These are phyloP conservation scores for Epinotia demarniana DNA, from an alignment of 2,888 invertebrate genomes.

Conservation along the genomic window DNA sequence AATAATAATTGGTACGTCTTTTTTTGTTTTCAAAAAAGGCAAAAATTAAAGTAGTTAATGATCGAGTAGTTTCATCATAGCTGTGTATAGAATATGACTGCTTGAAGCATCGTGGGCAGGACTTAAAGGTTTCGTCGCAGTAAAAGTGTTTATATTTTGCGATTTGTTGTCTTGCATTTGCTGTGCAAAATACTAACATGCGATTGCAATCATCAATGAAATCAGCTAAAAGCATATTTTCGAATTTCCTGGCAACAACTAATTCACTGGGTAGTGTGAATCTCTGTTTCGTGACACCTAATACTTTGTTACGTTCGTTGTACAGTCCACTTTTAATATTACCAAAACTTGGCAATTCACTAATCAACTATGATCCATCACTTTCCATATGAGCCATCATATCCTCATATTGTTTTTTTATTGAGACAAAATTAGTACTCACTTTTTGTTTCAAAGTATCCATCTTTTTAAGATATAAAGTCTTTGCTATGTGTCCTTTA, in stretches of 20 bases:
- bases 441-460: too few relatives aligned
- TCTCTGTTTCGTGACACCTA: background rate
- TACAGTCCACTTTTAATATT: too few relatives aligned
- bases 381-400: too few relatives aligned
- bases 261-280: background rate
- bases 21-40: background rate
- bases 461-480: too few relatives aligned
- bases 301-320: too few relatives aligned
- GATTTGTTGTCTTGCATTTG: background rate
- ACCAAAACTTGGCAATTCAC: too few relatives aligned
- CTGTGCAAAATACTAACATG: background rate
- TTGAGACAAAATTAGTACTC: too few relatives aligned
- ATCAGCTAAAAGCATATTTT: background rate
- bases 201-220: background rate
- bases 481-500: too few relatives aligned
- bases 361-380: too few relatives aligned
- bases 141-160: background rate
- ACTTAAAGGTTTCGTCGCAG: constrained; percentile 2
- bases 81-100: constrained; percentile 1
- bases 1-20: too few relatives aligned
- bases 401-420: too few relatives aligned
- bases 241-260: background rate
- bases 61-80: background rate
- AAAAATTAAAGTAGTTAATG: background rate
- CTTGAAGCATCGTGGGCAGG: background rate